These are phyloP conservation scores for Alces alces DNA, from an alignment of 2,113 vertebrate species.

Conservation along the genomic window DNA sequence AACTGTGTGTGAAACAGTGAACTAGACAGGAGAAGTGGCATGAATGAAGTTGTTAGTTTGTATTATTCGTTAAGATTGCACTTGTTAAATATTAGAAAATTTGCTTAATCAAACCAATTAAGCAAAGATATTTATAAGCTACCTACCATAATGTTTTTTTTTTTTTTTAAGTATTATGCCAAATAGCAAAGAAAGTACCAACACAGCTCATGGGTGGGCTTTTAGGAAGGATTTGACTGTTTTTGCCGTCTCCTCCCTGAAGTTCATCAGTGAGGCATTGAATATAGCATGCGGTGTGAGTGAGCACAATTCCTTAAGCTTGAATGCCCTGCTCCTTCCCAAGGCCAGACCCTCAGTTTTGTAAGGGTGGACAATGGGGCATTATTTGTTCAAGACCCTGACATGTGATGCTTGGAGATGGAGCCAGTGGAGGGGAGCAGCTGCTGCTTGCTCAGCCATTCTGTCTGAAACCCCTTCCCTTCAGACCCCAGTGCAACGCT, in stretches of 20 bases:
- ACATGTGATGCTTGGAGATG: background rate
- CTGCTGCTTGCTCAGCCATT: slow-evolving; percentile 41
- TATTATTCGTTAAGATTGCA: background rate
- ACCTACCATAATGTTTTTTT: background rate
- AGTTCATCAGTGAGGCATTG: accelerated
- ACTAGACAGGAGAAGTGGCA: background rate
- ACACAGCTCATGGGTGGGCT: background rate
- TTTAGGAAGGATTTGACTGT: accelerated
- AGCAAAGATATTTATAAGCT: background rate
- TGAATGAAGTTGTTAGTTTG: background rate
- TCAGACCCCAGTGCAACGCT: background rate
- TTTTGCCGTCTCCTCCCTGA: accelerated
- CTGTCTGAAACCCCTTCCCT: background rate
- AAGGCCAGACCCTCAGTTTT: background rate
- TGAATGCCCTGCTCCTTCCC: background rate
- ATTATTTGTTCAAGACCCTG: background rate
- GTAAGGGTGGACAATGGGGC: slow-evolving; percentile 30
- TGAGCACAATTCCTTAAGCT: background rate
- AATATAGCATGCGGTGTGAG: accelerated
- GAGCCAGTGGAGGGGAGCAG: slow-evolving; percentile 44
- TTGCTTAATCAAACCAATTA: background rate
- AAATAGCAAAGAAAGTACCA: background rate
- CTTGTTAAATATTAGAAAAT: background rate
- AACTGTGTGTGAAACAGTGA: background rate
- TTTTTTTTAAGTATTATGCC: too few relatives aligned